A percentile compares a stretch with the other conserved stretches of the same genome.
phyloP scores from a whole-genome alignment of 2,113 vertebrate genomes.

The Urocynchramus pylzowi region DNA sequence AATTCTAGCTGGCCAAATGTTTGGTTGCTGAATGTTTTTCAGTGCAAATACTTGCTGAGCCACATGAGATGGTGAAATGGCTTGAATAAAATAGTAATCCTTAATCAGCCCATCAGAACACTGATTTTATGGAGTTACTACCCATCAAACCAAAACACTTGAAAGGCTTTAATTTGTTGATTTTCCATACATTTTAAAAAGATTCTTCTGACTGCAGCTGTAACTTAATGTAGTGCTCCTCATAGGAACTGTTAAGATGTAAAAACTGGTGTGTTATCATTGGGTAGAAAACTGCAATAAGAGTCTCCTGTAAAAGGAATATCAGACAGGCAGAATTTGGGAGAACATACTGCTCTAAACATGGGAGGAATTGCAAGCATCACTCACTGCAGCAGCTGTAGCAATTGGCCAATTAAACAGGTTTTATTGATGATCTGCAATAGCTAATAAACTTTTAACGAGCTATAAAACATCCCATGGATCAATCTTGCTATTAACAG shows the following conservation, averaged over 20 bases:
- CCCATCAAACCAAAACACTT: background rate
- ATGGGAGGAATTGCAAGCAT: background rate
- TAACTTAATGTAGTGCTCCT: background rate
- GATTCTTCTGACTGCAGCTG: background rate
- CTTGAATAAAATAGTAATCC: background rate
- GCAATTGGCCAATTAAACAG: conserved; percentile 48
- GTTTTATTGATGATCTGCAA: conserved; percentile 42
- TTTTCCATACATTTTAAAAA: background rate
- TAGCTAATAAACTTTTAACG: conserved; percentile 58
- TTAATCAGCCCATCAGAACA: background rate
- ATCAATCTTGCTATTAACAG: conserved; percentile 39
- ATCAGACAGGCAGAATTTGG: background rate
- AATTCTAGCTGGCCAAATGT: background rate
- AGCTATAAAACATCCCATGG: conserved; percentile 16
- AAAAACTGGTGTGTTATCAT: background rate
- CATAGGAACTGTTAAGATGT: background rate
- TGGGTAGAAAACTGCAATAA: background rate
- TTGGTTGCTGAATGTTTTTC: background rate
- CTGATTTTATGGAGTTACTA: background rate
- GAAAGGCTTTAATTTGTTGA: background rate
- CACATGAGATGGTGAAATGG: background rate
- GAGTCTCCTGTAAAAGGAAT: background rate
- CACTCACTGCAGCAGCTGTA: conserved; percentile 8
- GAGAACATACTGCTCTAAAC: background rate
- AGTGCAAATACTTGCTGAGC: background rate